Evolutionary conservation across 1,140 invertebrate species (phyloP).

Genomic region (Drosophila ironensis): DNA sequence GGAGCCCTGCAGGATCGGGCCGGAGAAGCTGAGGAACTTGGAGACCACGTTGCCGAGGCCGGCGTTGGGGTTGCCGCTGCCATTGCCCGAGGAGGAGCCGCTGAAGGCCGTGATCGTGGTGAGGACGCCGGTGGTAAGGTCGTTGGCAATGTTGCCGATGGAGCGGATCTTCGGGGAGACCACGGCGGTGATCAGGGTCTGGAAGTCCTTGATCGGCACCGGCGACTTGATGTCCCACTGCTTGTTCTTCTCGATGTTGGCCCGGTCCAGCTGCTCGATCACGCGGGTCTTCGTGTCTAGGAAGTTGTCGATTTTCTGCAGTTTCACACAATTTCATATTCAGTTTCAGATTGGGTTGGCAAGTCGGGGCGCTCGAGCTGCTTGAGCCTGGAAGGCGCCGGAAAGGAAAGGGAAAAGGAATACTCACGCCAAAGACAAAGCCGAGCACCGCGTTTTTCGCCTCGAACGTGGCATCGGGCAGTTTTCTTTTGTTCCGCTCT

Average conservation of each 20-base stretch:
- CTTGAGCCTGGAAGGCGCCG: too few relatives aligned
- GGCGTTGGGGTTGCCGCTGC: slow-evolving; percentile 73
- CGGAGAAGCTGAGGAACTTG: slow-evolving; percentile 78
- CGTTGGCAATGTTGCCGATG: slow-evolving; percentile 84
- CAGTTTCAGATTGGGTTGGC: too few relatives aligned
- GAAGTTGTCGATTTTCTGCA: slow-evolving; percentile 89
- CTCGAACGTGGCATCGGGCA: slow-evolving; percentile 87
- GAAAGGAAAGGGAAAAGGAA: not conserved
- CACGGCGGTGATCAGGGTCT: slow-evolving; percentile 82
- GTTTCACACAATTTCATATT: slow-evolving; percentile 1
- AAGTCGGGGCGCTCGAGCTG: too few relatives aligned
- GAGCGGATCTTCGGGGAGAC: slow-evolving; percentile 85
- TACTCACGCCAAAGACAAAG: slow-evolving; percentile 91
- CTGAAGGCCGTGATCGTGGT: slow-evolving; percentile 81
- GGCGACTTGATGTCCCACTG: slow-evolving; percentile 88
- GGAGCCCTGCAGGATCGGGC: slow-evolving; percentile 79
- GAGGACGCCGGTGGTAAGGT: slow-evolving; percentile 83
- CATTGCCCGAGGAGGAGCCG: slow-evolving; percentile 75
- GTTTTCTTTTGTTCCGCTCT: slow-evolving; percentile 88
- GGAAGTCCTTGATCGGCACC: slow-evolving; percentile 81
- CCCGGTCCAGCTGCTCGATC: slow-evolving; percentile 85
- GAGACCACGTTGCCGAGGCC: slow-evolving; percentile 79
- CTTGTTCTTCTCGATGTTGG: slow-evolving; percentile 88
- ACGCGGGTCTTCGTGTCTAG: slow-evolving; percentile 89
- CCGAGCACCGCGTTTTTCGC: slow-evolving; percentile 89